Evolutionary conservation across 2,797 vertebrate genomes (phyloP).

Genomic region (Calcarius lapponicus): DNA sequence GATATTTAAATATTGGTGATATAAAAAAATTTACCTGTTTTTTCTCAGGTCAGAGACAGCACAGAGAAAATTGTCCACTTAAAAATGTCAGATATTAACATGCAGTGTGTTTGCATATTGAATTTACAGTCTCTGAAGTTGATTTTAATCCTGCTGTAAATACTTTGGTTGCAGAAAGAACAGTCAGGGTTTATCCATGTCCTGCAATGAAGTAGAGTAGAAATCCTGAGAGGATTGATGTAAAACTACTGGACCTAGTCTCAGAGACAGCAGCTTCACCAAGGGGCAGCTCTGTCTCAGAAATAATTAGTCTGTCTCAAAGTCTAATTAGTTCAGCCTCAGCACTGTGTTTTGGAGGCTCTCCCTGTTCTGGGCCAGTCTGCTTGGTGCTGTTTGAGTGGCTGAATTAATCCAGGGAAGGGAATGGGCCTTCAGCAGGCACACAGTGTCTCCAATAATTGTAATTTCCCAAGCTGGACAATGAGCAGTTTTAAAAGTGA

Average conservation of each 20-base stretch:
- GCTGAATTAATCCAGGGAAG: not conserved
- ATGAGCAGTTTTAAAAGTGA: not conserved
- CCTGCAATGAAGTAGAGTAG: not conserved
- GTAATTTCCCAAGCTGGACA: not conserved
- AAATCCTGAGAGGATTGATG: not conserved
- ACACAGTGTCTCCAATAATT: not conserved
- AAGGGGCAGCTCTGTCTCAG: not conserved
- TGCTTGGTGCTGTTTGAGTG: not conserved
- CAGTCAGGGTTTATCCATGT: not conserved
- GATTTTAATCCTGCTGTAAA: not conserved
- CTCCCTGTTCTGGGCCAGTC: not conserved
- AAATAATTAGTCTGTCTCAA: conserved; percentile 33
- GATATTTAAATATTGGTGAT: not conserved
- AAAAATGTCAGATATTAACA: not conserved
- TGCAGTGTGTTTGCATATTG: not conserved
- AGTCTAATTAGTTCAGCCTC: conserved; percentile 38
- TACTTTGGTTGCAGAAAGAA: not conserved
- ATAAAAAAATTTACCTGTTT: not conserved
- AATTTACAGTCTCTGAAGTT: not conserved
- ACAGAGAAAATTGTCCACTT: not conserved
- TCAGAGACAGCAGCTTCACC: not conserved
- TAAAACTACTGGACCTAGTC: not conserved
- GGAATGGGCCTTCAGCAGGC: not conserved
- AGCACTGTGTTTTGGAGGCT: not conserved
- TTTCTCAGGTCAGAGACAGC: not conserved